A percentile compares a stretch with the other conserved stretches of the same genome.
Conservation (phyloP, 2,113 vertebrate genomes). For the Chaetura pelagica region DNA sequence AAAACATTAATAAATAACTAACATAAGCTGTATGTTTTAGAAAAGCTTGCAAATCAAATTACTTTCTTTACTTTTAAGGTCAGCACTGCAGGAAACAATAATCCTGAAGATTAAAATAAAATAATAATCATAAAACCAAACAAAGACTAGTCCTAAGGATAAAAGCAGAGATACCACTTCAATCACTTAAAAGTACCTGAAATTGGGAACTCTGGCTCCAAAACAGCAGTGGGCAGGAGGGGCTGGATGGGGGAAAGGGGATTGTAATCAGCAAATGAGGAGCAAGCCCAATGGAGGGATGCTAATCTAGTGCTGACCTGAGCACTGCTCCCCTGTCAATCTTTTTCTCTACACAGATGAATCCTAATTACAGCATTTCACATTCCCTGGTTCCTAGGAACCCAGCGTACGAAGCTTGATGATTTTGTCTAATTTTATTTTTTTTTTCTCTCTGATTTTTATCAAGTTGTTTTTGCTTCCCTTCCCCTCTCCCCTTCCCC, state of each 20-base stretch:
- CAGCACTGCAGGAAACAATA: slow-evolving; percentile 30
- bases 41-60: slow-evolving; percentile 23
- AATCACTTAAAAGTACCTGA: slow-evolving; percentile 52
- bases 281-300: neutral
- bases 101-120: slow-evolving; percentile 35
- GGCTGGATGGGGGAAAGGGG: neutral
- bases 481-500: slow-evolving; percentile 28
- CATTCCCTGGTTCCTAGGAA: slow-evolving; percentile 22
- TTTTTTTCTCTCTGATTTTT: slow-evolving; percentile 32
- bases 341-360: neutral
- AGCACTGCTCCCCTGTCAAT: neutral
- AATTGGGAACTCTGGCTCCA: neutral
- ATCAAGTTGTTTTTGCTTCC: slow-evolving; percentile 38
- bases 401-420: neutral
- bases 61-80: slow-evolving; percentile 47
- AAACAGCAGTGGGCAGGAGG: neutral
- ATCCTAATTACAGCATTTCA: slow-evolving; percentile 3
- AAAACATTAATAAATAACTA: slow-evolving; percentile 24
- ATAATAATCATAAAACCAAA: neutral
- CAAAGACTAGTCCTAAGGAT: neutral
- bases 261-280: neutral
- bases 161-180: slow-evolving; percentile 27
- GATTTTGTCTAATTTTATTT: neutral
- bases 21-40: neutral
- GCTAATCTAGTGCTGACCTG: slow-evolving; percentile 29